Evolutionary conservation across 1,140 invertebrate species (phyloP).

Genomic region (Bursaphelenchus mucronatus): DNA sequence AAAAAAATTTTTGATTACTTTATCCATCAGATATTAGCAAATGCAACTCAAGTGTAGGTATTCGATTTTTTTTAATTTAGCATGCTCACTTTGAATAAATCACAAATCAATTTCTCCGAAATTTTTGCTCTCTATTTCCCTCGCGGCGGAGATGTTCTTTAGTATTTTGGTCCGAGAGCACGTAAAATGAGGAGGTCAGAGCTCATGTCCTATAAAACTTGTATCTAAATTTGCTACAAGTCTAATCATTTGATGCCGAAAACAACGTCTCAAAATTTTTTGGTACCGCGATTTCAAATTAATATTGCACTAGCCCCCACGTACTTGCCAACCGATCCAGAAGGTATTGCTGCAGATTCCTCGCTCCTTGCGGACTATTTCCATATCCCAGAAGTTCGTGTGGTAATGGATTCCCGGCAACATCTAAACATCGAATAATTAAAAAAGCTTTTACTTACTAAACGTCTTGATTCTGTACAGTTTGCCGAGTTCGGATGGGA

Average conservation of each 20-base stretch:
- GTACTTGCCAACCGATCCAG: slow-evolving; percentile 66
- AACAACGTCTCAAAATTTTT: too few species aligned
- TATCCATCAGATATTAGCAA: neutral
- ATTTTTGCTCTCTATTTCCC: too few species aligned
- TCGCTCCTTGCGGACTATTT: slow-evolving; percentile 83
- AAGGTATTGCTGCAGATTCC: slow-evolving; percentile 85
- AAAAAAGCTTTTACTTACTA: slow-evolving; percentile 59
- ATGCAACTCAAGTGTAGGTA: neutral
- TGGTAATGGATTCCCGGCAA: slow-evolving; percentile 86
- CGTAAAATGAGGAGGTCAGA: too few species aligned
- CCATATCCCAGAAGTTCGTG: slow-evolving; percentile 86
- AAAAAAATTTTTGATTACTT: neutral
- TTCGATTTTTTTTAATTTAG: neutral
- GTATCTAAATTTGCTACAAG: too few species aligned
- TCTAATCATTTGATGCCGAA: too few species aligned
- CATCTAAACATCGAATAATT: slow-evolving; percentile 66
- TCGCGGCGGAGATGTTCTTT: too few species aligned
- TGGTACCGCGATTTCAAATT: neutral
- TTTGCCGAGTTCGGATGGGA: slow-evolving; percentile 94
- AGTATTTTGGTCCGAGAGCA: too few species aligned
- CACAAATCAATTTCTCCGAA: too few species aligned
- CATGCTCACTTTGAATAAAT: too few species aligned
- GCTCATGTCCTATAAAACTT: too few species aligned
- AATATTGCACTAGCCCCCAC: slow-evolving; percentile 8
- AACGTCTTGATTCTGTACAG: slow-evolving; percentile 83